A percentile compares a stretch with the other conserved stretches of the same genome.
These are phyloP conservation scores for Megathymus violae DNA, from an alignment of 1,140 invertebrate species.

Conservation along the genomic window DNA sequence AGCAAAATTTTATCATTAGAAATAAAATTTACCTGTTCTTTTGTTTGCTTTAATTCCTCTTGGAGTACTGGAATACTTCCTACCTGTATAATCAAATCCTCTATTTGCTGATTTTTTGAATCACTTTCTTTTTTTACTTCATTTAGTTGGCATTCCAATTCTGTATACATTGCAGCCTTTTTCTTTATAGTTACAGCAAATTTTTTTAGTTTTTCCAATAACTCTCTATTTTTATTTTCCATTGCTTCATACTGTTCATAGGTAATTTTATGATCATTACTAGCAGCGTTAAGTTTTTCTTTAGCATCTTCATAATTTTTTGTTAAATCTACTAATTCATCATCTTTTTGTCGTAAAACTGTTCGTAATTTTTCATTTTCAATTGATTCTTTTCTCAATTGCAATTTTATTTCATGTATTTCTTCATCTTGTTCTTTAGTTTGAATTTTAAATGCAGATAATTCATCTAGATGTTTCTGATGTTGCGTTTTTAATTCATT, in stretches of 20 bases:
- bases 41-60: conserved; percentile 67
- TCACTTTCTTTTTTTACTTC: conserved; percentile 72
- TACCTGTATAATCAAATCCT: conserved; percentile 63
- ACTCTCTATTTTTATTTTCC: conserved; percentile 83
- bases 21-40: conserved; percentile 64
- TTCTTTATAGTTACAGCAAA: conserved; percentile 90
- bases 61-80: conserved; percentile 63
- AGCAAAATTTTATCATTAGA: conserved; percentile 54
- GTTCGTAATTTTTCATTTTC: conserved; percentile 75
- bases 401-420: conserved; percentile 81
- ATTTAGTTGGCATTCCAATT: conserved; percentile 85
- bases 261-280: conserved; percentile 50
- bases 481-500: conserved; percentile 73
- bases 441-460: conserved; percentile 69
- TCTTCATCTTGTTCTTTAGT: conserved; percentile 84
- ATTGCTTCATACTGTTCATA: conserved; percentile 56
- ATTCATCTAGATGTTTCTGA: conserved; percentile 70
- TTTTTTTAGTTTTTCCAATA: conserved; percentile 90
- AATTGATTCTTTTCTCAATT: conserved; percentile 80
- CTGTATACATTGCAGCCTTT: conserved; percentile 85
- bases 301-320: conserved; percentile 68
- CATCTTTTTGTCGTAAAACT: conserved; percentile 56
- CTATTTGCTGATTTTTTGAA: conserved; percentile 62
- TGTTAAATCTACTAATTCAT: conserved; percentile 53
- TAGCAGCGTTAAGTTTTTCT: conserved; percentile 54